These are phyloP conservation scores for Turritopsis rubra DNA, from an alignment of 30 jellyfish, hydroid and myxozoan genomes.

Conservation along the genomic window DNA sequence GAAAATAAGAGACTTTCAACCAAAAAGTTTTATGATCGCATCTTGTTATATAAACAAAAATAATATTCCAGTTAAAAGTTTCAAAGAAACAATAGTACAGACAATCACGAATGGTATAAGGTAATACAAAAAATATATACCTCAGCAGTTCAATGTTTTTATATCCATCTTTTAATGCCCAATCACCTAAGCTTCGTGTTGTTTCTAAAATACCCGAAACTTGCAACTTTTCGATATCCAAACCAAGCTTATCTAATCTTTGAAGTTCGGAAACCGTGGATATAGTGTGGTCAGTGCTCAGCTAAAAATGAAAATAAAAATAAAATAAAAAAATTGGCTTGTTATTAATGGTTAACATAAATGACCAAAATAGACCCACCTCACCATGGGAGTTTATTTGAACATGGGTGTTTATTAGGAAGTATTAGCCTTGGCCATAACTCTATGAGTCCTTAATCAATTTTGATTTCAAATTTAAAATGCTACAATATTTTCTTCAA, in stretches of 20 bases:
- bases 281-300: constrained; percentile 70
- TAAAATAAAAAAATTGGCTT: neutral
- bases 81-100: neutral
- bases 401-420: too few species aligned
- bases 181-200: constrained; percentile 90
- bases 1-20: too few species aligned
- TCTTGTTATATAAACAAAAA: too few species aligned
- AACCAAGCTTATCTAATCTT: constrained; percentile 63
- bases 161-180: constrained; percentile 75
- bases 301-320: constrained; percentile 47
- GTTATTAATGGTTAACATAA: too few species aligned
- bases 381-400: too few species aligned
- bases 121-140: constrained; percentile 22
- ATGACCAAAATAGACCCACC: too few species aligned
- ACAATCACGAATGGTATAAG: neutral
- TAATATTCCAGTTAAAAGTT: neutral
- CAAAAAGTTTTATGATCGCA: too few species aligned
- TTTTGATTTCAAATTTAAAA: too few species aligned
- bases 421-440: too few species aligned
- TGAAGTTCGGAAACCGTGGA: constrained; percentile 57
- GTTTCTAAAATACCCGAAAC: constrained; percentile 42
- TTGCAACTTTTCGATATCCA: constrained; percentile 65
- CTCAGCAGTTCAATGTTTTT: constrained; percentile 44
- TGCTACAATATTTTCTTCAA: too few species aligned
- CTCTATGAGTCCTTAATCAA: too few species aligned